Evolutionary conservation across 2,888 invertebrate genomes (phyloP), one percentile per base, ranked within the genome.

Genomic region (Carterocephalus palaemon): DNA sequence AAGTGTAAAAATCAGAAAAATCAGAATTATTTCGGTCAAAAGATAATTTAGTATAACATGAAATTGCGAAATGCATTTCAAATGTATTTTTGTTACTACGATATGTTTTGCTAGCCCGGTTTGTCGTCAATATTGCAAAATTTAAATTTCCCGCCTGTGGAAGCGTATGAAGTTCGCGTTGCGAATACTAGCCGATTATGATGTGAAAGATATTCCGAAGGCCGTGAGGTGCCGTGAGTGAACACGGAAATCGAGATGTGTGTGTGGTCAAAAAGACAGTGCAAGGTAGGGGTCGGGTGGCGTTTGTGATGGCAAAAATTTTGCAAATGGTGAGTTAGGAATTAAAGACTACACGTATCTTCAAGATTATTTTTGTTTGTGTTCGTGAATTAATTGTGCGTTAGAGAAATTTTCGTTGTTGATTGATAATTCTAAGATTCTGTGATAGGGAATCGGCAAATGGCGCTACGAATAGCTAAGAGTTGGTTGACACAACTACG

Each of bases 231-330:
- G 62, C 61, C 61, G 62, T 62, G 61, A 89, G 89, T 82, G 88
- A 87, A 88, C 85, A 85, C 88, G 84, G 84, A 83, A 85, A 84
- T 84, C 83, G 86, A 85, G 88, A 87, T 85, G 86, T 84, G 86
- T 86, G 87, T 87, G 88, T 88, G 88, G 88, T 87, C 87, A 85
- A 86, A 89, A 89, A 89, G 89, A 89, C 89, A 90, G 90, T 90
- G 91, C 90, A 91, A 89, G 90, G 90, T 90, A 90, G 91, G 91
- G 90, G 90, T 90, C 91, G 91, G 90, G 90, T 90, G 91, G 91
- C 90, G 90, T 90, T 88, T 91, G 92, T 91, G 90, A 92, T 92
- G 92, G 91, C 91, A 91, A 90, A 91, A 90, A 81, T 90, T 90
- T 90, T 90, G 89, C 90, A 89, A 90, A 90, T 91, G 92, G 92